Base-by-base conservation (phyloP, 2,797 vertebrate species). In the Zalophus californianus region DNA sequence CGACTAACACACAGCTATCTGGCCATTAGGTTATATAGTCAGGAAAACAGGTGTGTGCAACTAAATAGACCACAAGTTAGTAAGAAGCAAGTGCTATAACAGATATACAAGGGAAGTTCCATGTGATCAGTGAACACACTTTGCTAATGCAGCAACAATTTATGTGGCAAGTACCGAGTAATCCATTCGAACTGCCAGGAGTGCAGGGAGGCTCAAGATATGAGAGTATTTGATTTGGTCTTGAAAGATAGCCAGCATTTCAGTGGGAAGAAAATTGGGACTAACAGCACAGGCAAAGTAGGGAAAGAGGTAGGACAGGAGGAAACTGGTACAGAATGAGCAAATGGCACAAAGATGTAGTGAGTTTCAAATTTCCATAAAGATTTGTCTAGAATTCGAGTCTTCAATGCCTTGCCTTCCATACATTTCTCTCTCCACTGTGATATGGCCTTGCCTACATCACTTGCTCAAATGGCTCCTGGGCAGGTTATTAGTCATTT, bases 11-110 rank as follows among this genome's bases (percentile, higher is more conserved):
- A 21, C 13, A 80, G 50, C 50, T 70, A 77, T 16, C 50, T 88
- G 2, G 41, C 94, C 35, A 75, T 66, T 44, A 87, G 52, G 48
- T 35, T 21, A 54, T 16, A 54, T 50, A 29, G 79, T 62, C 89
- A 95, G 14, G 66, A 50, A 94, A 88, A 91, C 86, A 93, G 56
- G 25, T 73, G 7, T 20, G 15, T n/a, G 78, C 84, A 88, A 23
- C 60, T 91, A 58, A 94, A 79, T 1, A 92, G 64, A 91, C 68
- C 14, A 68, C 2, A 41, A 90, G 52, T 21, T 32, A 73, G 41
- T 16, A 85, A 70, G 62, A 56, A 66, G 35, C 44, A 79, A 92
- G 41, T 21, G 64, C 13, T 72, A 18, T 73, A 64, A 41, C 15
- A 50, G 29, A 56, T 23, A 20, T 48, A 44, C 5, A n/a, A 92